Conservation (phyloP, 2,888 invertebrate genomes). For the Ophioninae sp. region DNA sequence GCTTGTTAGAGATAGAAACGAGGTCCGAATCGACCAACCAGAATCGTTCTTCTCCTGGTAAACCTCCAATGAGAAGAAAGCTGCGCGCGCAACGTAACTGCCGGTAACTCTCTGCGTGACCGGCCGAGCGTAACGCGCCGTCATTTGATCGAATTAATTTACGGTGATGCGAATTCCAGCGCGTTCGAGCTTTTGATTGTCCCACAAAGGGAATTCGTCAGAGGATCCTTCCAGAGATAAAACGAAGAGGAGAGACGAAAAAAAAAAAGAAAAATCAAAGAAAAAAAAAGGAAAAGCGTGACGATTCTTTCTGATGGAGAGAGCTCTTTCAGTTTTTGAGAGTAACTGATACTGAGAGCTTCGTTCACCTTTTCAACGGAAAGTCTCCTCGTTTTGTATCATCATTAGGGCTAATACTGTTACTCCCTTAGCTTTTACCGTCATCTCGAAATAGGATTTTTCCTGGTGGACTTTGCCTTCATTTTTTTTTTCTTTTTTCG, state of each 20-base stretch:
- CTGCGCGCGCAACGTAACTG: neutral
- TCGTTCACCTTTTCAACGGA: neutral
- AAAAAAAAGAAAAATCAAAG: no score
- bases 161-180: slow-evolving; percentile 30
- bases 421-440: neutral
- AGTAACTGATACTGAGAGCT: slow-evolving; percentile 18
- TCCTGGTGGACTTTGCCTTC: neutral
- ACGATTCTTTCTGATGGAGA: neutral
- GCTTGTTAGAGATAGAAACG: slow-evolving; percentile 47
- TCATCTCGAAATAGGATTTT: neutral
- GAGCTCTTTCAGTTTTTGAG: neutral
- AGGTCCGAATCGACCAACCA: slow-evolving; percentile 23
- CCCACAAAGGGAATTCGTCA: slow-evolving; percentile 25
- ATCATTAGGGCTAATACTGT: neutral
- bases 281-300: slow-evolving; percentile 7
- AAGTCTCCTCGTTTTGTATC: neutral
- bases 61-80: slow-evolving; percentile 35
- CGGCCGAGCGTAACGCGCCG: slow-evolving; percentile 47
- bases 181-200: neutral
- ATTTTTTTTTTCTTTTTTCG: neutral
- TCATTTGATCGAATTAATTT: slow-evolving; percentile 64
- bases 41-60: neutral
- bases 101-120: slow-evolving; percentile 15
- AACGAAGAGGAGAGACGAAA: neutral
- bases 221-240: neutral